Conservation (phyloP, 2,797 vertebrate genomes). For the Tapirus indicus region DNA sequence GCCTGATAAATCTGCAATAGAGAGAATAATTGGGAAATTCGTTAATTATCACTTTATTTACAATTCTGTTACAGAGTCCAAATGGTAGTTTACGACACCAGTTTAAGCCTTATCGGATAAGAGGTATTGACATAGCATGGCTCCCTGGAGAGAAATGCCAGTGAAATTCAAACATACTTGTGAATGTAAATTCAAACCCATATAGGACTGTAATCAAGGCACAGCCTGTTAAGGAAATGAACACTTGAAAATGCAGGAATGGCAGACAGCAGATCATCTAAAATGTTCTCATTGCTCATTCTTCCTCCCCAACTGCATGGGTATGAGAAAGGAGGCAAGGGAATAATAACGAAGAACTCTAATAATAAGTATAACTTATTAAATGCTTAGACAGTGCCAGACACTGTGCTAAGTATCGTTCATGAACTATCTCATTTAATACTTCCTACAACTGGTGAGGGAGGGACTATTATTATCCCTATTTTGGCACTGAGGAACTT, state of each 20-base stretch:
- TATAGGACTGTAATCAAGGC: constrained; percentile 64
- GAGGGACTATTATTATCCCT: background rate
- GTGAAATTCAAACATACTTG: constrained; percentile 62
- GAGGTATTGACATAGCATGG: constrained; percentile 69
- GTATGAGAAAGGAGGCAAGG: background rate
- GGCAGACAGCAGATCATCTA: background rate
- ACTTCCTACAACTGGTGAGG: background rate
- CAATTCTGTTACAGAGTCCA: constrained; percentile 63
- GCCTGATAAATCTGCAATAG: constrained; percentile 74
- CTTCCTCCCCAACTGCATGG: background rate
- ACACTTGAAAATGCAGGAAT: constrained; percentile 1
- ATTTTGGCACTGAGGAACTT: background rate
- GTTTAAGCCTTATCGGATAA: constrained; percentile 64
- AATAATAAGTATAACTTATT: background rate
- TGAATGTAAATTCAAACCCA: constrained; percentile 60
- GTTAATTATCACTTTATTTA: constrained; percentile 70
- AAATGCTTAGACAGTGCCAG: background rate
- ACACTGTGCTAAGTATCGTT: background rate
- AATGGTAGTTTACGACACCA: constrained; percentile 63
- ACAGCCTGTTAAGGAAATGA: constrained; percentile 59
- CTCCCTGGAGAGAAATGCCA: constrained; percentile 66
- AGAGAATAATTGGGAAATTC: constrained; percentile 53
- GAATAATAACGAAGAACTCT: background rate
- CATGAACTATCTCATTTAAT: background rate
- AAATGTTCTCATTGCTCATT: background rate